phyloP scores from a whole-genome alignment of 2,888 invertebrate species.

The Tinea pellionella region DNA sequence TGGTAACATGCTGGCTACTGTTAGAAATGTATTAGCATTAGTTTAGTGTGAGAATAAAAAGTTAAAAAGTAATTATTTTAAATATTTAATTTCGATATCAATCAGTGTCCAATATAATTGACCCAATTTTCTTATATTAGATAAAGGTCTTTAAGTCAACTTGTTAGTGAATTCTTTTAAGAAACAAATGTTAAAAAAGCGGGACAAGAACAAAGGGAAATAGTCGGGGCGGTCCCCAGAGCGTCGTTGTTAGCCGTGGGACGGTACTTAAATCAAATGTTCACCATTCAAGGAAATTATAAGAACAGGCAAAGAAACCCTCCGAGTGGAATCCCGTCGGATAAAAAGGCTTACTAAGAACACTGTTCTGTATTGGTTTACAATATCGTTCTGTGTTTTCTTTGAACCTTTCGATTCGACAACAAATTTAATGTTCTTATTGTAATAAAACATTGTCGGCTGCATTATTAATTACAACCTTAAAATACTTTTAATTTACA shows the following conservation, averaged over 20 bases:
- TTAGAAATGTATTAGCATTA: too few species aligned
- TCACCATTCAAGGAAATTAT: conserved; percentile 65
- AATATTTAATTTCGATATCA: too few species aligned
- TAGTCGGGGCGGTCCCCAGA: conserved; percentile 59
- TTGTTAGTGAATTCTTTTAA: conserved; percentile 50
- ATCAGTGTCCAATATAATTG: not conserved
- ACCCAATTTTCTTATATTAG: conserved; percentile 1
- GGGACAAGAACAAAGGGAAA: conserved; percentile 61
- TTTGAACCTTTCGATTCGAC: not conserved
- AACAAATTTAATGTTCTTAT: not conserved
- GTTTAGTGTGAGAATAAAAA: too few species aligned
- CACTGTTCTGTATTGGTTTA: conserved; percentile 24
- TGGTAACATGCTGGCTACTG: too few species aligned
- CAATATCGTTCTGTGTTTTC: not conserved
- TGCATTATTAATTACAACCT: too few species aligned
- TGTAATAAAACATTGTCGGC: not conserved
- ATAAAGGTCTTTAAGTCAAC: conserved; percentile 18
- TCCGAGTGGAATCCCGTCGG: conserved; percentile 35
- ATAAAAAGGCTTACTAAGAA: conserved; percentile 48
- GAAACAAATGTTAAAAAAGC: conserved; percentile 57
- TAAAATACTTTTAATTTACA: too few species aligned
- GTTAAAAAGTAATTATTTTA: too few species aligned
- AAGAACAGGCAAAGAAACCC: conserved; percentile 48
- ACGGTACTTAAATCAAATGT: conserved; percentile 67
- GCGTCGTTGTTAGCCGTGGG: conserved; percentile 57